phyloP scores from a whole-genome alignment of 2,113 vertebrate genomes.

The Elachura formosa region DNA sequence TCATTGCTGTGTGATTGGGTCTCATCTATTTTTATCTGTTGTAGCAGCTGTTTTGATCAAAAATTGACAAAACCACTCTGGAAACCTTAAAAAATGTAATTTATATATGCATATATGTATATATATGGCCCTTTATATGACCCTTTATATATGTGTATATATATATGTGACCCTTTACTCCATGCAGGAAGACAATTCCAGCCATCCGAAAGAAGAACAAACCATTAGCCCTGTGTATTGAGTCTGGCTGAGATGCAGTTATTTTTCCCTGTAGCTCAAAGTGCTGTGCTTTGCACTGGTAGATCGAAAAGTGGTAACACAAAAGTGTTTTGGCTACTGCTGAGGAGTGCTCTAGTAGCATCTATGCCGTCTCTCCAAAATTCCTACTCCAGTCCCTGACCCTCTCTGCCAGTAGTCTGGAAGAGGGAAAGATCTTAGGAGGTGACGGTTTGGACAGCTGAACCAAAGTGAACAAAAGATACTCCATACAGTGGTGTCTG shows the following conservation, averaged over 20 bases:
- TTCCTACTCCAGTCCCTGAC: neutral
- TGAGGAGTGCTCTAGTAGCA: neutral
- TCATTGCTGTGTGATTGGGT: neutral
- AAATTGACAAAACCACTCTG: neutral
- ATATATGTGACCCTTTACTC: neutral
- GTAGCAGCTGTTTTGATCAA: neutral
- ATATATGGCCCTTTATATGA: too few relatives aligned
- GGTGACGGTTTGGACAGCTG: too few relatives aligned
- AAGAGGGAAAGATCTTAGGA: neutral
- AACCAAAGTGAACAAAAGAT: neutral
- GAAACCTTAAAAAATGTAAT: neutral
- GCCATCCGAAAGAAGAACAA: neutral
- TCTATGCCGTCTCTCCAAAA: neutral
- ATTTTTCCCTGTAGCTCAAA: neutral
- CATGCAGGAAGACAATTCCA: neutral
- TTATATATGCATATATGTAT: neutral
- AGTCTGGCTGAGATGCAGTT: neutral
- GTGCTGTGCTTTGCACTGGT: neutral
- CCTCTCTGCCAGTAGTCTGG: neutral
- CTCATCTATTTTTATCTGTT: constrained; percentile 30
- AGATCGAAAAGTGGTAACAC: neutral
- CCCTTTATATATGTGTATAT: too few relatives aligned
- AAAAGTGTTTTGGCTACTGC: neutral
- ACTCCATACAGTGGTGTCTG: neutral
- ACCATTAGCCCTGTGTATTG: neutral